These are phyloP conservation scores for Megalops atlanticus DNA, from an alignment of 2,113 vertebrate species.

Conservation along the genomic window DNA sequence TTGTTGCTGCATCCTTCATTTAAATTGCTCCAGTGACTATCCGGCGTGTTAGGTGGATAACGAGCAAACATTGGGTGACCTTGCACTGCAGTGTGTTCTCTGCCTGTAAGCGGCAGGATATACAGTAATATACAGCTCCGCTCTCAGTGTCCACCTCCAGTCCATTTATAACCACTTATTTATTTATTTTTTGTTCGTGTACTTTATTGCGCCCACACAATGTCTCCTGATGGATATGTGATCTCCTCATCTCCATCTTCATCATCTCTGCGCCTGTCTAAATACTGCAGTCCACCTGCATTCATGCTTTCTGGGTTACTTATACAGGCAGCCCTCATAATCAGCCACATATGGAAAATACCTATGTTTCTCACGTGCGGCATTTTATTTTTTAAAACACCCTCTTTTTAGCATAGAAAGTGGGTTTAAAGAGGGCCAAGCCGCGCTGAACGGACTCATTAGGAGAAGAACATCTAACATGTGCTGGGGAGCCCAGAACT, in stretches of 20 bases:
- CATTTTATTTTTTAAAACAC: slow-evolving; percentile 48
- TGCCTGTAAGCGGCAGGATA: too few relatives aligned
- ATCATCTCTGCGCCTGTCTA: background rate
- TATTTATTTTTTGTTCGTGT: background rate
- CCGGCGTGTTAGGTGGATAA: too few relatives aligned
- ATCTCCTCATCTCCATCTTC: background rate
- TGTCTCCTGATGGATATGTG: background rate
- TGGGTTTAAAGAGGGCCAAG: slow-evolving; percentile 51
- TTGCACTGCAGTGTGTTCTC: too few relatives aligned
- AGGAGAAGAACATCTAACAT: slow-evolving; percentile 57
- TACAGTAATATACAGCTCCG: background rate
- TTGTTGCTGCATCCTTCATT: too few relatives aligned
- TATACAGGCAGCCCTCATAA: background rate
- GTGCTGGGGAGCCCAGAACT: slow-evolving; percentile 45
- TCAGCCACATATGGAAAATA: background rate
- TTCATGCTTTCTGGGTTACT: background rate
- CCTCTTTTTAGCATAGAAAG: slow-evolving; percentile 47
- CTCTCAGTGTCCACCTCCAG: background rate
- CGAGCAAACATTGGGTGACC: too few relatives aligned
- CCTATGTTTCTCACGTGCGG: slow-evolving; percentile 58
- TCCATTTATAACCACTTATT: too few relatives aligned
- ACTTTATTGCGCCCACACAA: background rate
- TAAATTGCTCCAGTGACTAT: too few relatives aligned
- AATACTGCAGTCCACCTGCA: background rate
- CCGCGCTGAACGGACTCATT: slow-evolving; percentile 57